Evolutionary conservation across 30 jellyfish, hydroid and myxozoan species (phyloP).

Genomic region (Cassiopea andromeda): DNA sequence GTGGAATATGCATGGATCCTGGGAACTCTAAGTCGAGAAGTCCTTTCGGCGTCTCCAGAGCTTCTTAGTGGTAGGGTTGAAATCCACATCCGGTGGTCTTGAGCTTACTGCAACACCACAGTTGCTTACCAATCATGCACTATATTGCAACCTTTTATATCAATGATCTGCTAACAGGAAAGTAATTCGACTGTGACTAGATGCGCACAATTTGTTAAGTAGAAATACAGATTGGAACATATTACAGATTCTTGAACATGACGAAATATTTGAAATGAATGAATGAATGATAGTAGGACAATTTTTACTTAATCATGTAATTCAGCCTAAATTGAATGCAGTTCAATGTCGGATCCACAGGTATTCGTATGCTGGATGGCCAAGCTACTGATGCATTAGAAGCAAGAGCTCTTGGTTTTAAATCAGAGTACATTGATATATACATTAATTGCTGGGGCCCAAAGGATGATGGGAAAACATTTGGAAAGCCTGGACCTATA

Average conservation of each 20-base stretch:
- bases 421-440: constrained; percentile 91
- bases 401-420: constrained; percentile 96
- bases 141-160: background rate
- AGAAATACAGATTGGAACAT: background rate
- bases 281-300: background rate
- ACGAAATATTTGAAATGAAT: too few species aligned
- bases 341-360: constrained; percentile 13
- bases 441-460: constrained; percentile 99
- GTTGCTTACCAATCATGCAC: background rate
- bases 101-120: too few species aligned
- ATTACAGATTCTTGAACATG: background rate
- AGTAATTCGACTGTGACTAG: background rate
- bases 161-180: background rate
- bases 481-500: constrained; percentile 99
- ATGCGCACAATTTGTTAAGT: background rate
- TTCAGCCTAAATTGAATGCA: background rate
- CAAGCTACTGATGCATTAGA: constrained; percentile 99
- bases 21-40: too few species aligned
- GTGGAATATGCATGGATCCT: too few species aligned
- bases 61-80: too few species aligned
- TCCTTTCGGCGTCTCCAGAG: too few species aligned
- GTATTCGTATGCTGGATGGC: constrained; percentile 99
- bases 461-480: constrained; percentile 99
- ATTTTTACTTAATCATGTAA: background rate
- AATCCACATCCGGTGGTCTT: too few species aligned